phyloP scores from a whole-genome alignment of 2,113 vertebrate genomes.

The Paraplagusia blochii region DNA sequence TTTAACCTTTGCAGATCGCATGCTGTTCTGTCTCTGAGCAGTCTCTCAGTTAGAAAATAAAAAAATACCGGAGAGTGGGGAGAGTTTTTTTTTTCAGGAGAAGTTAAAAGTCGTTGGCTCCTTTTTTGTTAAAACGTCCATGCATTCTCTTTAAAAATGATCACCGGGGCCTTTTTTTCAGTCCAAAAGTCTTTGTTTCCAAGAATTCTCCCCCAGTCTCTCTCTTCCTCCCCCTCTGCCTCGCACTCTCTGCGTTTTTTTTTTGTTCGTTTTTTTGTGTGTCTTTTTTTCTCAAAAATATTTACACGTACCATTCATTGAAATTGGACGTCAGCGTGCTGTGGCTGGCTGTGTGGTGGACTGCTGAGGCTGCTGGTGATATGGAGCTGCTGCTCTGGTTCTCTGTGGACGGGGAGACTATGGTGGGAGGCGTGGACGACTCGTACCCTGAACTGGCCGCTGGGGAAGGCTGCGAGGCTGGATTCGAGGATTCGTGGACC shows the following conservation, averaged over 20 bases:
- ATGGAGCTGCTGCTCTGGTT: constrained; percentile 96
- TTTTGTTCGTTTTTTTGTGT: constrained; percentile 32
- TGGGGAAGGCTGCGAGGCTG: constrained; percentile 94
- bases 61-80: constrained; percentile 41
- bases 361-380: constrained; percentile 93
- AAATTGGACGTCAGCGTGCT: constrained; percentile 99
- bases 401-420: constrained; percentile 98
- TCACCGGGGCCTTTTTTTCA: constrained; percentile 69
- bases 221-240: not conserved
- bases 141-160: constrained; percentile 72
- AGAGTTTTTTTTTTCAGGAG: constrained; percentile 29
- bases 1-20: constrained; percentile 77
- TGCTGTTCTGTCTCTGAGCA: constrained; percentile 82
- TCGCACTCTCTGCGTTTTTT: not conserved
- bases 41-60: constrained; percentile 77
- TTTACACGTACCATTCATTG: constrained; percentile 99
- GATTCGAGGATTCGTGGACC: constrained; percentile 95
- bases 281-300: constrained; percentile 69
- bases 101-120: constrained; percentile 77
- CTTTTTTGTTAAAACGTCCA: constrained; percentile 71
- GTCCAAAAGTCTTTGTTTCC: not conserved
- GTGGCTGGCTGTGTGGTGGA: constrained; percentile 97
- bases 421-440: constrained; percentile 97
- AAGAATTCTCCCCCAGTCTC: constrained; percentile 57
- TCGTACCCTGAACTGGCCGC: constrained; percentile 99